Conservation (phyloP, 1,140 invertebrate genomes). For the Drosophila watanabei region DNA sequence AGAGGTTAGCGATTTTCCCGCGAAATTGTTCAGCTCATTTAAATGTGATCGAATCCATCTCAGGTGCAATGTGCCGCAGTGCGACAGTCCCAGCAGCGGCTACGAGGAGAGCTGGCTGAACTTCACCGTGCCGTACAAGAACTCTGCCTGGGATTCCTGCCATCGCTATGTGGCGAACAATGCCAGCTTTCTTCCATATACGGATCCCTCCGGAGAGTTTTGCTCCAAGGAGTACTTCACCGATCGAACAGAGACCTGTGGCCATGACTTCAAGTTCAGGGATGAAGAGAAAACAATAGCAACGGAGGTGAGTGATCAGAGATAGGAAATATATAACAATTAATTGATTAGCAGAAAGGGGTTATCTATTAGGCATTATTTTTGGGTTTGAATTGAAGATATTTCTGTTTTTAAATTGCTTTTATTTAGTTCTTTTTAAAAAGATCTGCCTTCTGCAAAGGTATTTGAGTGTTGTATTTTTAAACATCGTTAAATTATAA, state of each 20-base stretch:
- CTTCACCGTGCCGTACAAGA: conserved; percentile 86
- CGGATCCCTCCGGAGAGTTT: conserved; percentile 35
- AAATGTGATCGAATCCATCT: not conserved
- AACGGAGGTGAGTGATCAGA: conserved; percentile 62
- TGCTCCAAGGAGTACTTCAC: conserved; percentile 82
- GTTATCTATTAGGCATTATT: not conserved
- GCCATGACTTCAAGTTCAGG: conserved; percentile 69
- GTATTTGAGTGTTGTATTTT: conserved; percentile 6
- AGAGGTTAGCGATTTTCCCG: conserved; percentile 86
- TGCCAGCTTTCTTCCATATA: not conserved
- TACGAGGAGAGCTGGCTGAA: conserved; percentile 87
- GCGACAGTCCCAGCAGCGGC: conserved; percentile 85
- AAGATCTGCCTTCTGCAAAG: not conserved
- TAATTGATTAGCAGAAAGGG: not conserved
- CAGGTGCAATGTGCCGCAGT: conserved; percentile 89
- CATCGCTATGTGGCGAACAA: conserved; percentile 74
- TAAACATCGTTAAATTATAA: conserved; percentile 6
- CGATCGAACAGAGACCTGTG: conserved; percentile 48
- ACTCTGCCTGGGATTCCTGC: conserved; percentile 86
- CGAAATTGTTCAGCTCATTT: conserved; percentile 30
- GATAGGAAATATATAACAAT: not conserved
- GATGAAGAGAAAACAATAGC: conserved; percentile 75
- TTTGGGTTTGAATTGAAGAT: not conserved
- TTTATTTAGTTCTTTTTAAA: not conserved
- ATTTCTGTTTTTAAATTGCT: not conserved